Base-by-base conservation (phyloP, 1,140 invertebrate species). In the Caenorhabditis inopinata region DNA sequence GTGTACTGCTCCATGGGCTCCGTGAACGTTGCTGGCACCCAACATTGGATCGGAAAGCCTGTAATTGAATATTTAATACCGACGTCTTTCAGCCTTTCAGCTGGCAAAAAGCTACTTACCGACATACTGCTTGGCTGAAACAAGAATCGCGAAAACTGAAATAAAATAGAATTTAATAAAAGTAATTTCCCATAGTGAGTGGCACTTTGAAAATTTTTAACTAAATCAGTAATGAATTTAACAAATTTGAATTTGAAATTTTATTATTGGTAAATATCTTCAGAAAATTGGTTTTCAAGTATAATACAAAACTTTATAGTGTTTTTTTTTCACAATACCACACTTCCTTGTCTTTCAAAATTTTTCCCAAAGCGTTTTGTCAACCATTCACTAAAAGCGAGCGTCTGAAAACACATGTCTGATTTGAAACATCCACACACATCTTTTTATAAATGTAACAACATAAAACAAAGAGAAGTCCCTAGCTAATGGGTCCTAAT, bases 1-100 rank as follows among this genome's bases (percentile, higher is more conserved):
- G 87, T 88, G 76, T 88, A 88, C 79, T 88, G 87, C 73, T 88
- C 87, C 87, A 88, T 88, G 2, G 87, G 87, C 73, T 88, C 87
- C n/a, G 87, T 89, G 81, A 87, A 88, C 4, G 86, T 86, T 7
- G 86, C 85, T 6, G 86, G 85, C 18, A 87, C 85, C 85, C 85
- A 87, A 38, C 85, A 87, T 76, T 87, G 85, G 73, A 85, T 85
- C 11, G 85, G 85, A 74, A 85, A 82, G 32, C 84, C 84, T 84
- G 51, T 0, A 79, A 68, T 6, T 11, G 1, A 14, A 14, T 14
- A 14, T 47, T 47, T 47, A 16, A 47, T 47, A 47, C 14, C 14
- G 18, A 16, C 14, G 14, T 16, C 46, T 47, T 16, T 47, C 18
- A 16, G 14, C 18, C 14, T 16, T 14, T 14, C 14, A 14, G 14